phyloP scores from a whole-genome alignment of 1,140 invertebrate species.

The Maconellicoccus hirsutus region DNA sequence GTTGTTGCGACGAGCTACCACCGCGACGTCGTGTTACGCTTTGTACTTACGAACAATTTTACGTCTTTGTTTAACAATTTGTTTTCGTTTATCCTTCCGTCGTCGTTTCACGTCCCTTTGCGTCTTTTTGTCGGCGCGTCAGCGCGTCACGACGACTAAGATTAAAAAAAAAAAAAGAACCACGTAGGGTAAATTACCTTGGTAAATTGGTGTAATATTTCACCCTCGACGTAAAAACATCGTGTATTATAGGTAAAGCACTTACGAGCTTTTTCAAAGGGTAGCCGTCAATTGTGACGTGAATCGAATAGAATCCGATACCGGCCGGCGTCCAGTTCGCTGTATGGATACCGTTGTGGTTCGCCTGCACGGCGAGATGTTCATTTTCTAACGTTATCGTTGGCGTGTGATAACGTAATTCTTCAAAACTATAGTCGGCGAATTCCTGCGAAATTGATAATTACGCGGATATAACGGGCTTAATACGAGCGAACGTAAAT shows the following conservation, averaged over 20 bases:
- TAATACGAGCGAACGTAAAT: not conserved
- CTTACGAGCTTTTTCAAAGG: slow-evolving; percentile 38
- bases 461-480: not conserved
- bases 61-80: not conserved
- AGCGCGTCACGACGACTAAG: too few species aligned
- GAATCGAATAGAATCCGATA: slow-evolving; percentile 78
- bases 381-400: slow-evolving; percentile 62
- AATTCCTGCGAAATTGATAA: slow-evolving; percentile 48
- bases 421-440: slow-evolving; percentile 93
- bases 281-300: slow-evolving; percentile 78
- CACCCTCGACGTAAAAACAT: not conserved
- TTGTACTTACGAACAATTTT: not conserved
- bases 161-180: not conserved
- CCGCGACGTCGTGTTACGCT: not conserved
- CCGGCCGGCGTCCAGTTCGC: slow-evolving; percentile 85
- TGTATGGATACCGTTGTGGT: slow-evolving; percentile 75
- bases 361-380: slow-evolving; percentile 68
- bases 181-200: not conserved
- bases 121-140: not conserved
- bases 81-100: not conserved
- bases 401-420: slow-evolving; percentile 72
- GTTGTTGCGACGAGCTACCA: too few species aligned
- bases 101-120: not conserved
- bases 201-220: not conserved
- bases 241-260: not conserved